Evolutionary conservation across 2,113 vertebrate genomes (phyloP).

Genomic region (Trogon surrucura): DNA sequence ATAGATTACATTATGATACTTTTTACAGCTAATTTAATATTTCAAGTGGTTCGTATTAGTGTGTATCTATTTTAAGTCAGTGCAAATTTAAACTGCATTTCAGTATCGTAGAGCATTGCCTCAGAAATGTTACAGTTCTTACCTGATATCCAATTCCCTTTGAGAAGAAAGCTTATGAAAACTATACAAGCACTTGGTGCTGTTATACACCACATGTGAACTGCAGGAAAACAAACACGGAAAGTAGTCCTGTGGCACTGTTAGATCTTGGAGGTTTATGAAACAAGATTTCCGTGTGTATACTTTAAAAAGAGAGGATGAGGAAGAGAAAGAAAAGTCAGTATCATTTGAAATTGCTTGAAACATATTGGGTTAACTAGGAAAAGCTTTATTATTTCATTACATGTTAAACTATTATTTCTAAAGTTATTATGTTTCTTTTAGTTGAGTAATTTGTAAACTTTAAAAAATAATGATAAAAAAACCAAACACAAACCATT

Average conservation of each 20-base stretch:
- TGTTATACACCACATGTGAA: accelerated
- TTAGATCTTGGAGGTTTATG: not conserved
- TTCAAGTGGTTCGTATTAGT: not conserved
- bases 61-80: not conserved
- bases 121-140: not conserved
- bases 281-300: not conserved
- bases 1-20: not conserved
- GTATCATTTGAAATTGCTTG: not conserved
- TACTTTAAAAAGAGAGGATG: not conserved
- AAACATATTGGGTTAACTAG: accelerated
- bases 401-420: not conserved
- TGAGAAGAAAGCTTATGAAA: not conserved
- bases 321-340: not conserved
- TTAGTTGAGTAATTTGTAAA: not conserved
- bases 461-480: not conserved
- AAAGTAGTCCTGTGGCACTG: not conserved
- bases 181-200: not conserved
- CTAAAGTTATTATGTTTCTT: not conserved
- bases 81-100: not conserved
- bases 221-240: not conserved
- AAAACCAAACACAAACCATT: not conserved
- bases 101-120: not conserved
- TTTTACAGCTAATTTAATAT: not conserved
- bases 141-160: not conserved
- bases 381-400: not conserved